phyloP scores from a whole-genome alignment of 1,140 invertebrate genomes.

The Aphidius gifuensis region DNA sequence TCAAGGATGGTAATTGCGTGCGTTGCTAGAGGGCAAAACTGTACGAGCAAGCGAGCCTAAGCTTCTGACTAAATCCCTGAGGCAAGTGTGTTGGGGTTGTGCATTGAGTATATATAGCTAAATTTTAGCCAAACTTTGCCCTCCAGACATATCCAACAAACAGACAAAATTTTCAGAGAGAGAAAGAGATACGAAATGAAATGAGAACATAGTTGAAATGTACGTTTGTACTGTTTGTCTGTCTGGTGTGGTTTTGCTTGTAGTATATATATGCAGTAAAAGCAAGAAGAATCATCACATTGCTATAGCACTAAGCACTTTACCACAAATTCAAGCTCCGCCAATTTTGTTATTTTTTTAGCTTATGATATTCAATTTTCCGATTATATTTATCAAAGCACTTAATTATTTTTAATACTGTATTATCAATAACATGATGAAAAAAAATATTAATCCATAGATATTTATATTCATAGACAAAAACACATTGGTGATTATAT shows the following conservation, averaged over 20 bases:
- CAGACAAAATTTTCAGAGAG: too few relatives aligned
- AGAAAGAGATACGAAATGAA: too few relatives aligned
- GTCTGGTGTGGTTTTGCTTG: background rate
- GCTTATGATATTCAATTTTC: too few relatives aligned
- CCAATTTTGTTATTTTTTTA: background rate
- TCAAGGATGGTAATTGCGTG: constrained; percentile 53
- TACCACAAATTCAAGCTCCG: constrained; percentile 10
- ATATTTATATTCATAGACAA: too few relatives aligned
- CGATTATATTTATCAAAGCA: too few relatives aligned
- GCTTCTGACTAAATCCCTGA: constrained; percentile 20
- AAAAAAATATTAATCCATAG: too few relatives aligned
- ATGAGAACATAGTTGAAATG: background rate
- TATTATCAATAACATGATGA: too few relatives aligned
- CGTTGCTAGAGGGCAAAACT: constrained; percentile 42
- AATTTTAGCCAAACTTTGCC: constrained; percentile 34
- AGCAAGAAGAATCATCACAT: too few relatives aligned
- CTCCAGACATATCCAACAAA: constrained; percentile 24
- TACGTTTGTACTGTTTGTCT: constrained; percentile 2
- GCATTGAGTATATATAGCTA: constrained; percentile 31
- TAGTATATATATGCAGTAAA: too few relatives aligned
- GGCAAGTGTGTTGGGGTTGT: constrained; percentile 18
- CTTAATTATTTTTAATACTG: too few relatives aligned
- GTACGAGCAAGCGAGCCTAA: constrained; percentile 25
- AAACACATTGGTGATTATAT: too few relatives aligned
- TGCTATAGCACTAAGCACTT: too few relatives aligned